phyloP scores from a whole-genome alignment of 1,140 invertebrate species.

The Coelopa frigida region DNA sequence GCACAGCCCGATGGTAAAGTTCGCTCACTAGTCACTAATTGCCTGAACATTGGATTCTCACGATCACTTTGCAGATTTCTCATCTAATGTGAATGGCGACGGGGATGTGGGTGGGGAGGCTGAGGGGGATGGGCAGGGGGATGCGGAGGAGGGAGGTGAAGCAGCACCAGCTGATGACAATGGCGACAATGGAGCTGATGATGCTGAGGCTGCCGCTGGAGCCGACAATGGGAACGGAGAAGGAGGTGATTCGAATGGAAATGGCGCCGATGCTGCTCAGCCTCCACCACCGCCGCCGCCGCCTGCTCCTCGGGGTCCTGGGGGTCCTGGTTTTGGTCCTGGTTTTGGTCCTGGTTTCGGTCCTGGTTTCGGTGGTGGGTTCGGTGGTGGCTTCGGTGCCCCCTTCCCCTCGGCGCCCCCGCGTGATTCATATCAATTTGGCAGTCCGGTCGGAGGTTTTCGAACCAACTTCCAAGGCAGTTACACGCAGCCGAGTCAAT shows the following conservation, averaged over 20 bases:
- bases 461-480: not conserved
- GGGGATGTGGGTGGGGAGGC: constrained; percentile 4
- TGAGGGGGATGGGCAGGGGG: constrained; percentile 10
- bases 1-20: constrained; percentile 40
- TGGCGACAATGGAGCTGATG: constrained; percentile 2
- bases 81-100: constrained; percentile 17
- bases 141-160: not conserved
- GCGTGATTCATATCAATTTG: not conserved
- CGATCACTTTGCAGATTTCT: constrained; percentile 42
- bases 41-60: constrained; percentile 41
- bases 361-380: not conserved
- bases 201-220: constrained; percentile 2
- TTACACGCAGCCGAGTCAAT: not conserved
- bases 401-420: constrained; percentile 1
- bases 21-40: constrained; percentile 39
- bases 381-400: not conserved
- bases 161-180: constrained; percentile 4
- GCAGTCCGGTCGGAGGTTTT: not conserved
- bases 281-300: not conserved
- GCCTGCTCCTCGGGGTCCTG: not conserved
- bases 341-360: no score
- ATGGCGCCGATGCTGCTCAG: not conserved
- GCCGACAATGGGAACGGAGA: not conserved
- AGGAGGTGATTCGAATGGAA: not conserved
- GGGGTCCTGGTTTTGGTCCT: not conserved